Evolutionary conservation across 92 coral and sea anemone species (phyloP).

Genomic region (Epizoanthus ramosus): DNA sequence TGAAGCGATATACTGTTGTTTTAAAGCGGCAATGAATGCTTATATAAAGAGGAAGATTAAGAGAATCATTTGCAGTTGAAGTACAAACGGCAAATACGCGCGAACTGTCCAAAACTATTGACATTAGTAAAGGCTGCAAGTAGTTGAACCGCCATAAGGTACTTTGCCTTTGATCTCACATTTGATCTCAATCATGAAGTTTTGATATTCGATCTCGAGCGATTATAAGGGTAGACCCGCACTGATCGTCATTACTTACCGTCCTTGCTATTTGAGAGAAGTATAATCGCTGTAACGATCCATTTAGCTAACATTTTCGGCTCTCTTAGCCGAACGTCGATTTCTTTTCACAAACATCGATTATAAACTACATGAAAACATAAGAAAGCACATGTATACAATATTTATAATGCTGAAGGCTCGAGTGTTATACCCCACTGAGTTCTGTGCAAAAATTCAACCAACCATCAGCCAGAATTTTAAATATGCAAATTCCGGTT

Average conservation of each 20-base stretch:
- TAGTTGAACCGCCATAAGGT: too few relatives aligned
- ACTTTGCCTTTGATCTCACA: too few relatives aligned
- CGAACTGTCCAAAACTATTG: not conserved
- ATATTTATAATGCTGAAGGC: not conserved
- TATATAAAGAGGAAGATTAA: not conserved
- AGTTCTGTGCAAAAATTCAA: not conserved
- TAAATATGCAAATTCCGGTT: conserved; percentile 26
- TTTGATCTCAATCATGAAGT: too few relatives aligned
- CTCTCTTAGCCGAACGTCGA: not conserved
- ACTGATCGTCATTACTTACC: conserved; percentile 4
- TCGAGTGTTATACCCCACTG: not conserved
- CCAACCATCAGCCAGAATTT: not conserved
- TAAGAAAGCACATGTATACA: not conserved
- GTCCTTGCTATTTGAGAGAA: not conserved
- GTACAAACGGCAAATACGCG: not conserved
- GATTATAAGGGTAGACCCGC: not conserved
- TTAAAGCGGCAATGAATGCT: not conserved
- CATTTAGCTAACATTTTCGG: conserved; percentile 11
- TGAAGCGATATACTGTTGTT: not conserved
- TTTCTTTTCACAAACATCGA: not conserved
- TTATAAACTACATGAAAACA: not conserved
- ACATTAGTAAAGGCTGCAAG: not conserved
- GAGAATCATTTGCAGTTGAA: not conserved
- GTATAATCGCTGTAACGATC: not conserved
- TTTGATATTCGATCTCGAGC: not conserved